Evolutionary conservation across 37 sponge, comb jelly and placozoan genomes (phyloP).

Genomic region (Sycon ciliatum): DNA sequence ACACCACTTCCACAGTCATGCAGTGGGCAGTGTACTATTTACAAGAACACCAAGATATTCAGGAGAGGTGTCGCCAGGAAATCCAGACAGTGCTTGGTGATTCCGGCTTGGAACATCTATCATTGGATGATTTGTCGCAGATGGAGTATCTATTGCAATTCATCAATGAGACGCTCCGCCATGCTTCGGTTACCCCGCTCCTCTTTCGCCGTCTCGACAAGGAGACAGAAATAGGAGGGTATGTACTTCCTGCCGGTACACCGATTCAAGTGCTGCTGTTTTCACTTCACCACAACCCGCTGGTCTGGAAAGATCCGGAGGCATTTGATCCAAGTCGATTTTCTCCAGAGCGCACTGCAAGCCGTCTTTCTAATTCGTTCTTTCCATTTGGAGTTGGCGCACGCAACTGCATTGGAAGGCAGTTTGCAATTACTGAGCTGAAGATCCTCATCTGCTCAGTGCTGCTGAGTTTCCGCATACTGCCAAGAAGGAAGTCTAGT

Average conservation of each 20-base stretch:
- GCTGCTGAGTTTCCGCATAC: too few species aligned
- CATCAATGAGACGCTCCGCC: not conserved
- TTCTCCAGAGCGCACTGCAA: not conserved
- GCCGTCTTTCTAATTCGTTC: not conserved
- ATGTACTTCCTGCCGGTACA: not conserved
- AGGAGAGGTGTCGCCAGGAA: too few species aligned
- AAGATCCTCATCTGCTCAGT: too few species aligned
- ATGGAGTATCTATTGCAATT: not conserved
- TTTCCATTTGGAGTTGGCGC: conserved; percentile 19
- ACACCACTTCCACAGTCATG: too few species aligned
- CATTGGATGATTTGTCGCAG: not conserved
- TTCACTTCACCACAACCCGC: conserved; percentile 5
- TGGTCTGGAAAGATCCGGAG: conserved; percentile 12
- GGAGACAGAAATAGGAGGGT: not conserved
- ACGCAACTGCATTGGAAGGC: conserved; percentile 15
- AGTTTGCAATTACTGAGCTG: conserved; percentile 14
- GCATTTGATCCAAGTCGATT: conserved; percentile 25
- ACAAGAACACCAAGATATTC: too few species aligned
- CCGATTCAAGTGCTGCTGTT: not conserved
- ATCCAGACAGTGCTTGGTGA: too few species aligned
- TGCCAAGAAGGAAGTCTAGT: too few species aligned
- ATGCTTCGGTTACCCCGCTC: not conserved
- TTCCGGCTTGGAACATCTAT: not conserved
- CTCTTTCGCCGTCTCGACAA: not conserved
- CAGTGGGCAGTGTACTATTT: too few species aligned